These are phyloP conservation scores for Punctoribates punctum DNA, from an alignment of 2,888 invertebrate species.

Conservation along the genomic window DNA sequence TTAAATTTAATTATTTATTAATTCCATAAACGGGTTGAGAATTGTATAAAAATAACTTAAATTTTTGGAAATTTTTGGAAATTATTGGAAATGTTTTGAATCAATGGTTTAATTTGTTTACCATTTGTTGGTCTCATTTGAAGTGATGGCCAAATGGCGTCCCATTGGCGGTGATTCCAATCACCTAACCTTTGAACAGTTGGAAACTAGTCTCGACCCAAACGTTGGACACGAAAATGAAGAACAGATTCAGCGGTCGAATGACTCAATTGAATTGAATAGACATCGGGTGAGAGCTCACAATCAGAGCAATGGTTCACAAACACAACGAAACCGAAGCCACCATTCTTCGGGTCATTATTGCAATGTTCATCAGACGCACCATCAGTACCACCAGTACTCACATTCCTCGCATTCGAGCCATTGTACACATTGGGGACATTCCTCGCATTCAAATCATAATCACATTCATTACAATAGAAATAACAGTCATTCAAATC, in stretches of 20 bases:
- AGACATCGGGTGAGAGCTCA: background rate
- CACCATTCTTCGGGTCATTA: constrained; percentile 9
- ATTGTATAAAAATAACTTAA: too few relatives aligned
- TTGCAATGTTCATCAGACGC: constrained; percentile 1
- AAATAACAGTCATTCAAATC: constrained; percentile 21
- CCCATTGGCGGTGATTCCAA: background rate
- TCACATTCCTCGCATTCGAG: background rate
- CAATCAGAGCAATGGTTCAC: background rate
- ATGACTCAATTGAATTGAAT: background rate
- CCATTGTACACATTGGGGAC: background rate
- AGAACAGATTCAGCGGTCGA: background rate
- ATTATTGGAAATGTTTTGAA: too few relatives aligned
- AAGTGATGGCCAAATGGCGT: constrained; percentile 27
- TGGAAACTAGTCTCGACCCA: background rate
- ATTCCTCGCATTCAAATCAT: constrained; percentile 6
- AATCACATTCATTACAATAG: background rate
- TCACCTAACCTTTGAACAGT: constrained; percentile 28
- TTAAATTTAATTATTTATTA: too few relatives aligned
- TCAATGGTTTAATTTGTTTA: too few relatives aligned
- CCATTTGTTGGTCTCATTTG: background rate
- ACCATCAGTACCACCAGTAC: constrained; percentile 5
- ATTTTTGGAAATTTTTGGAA: too few relatives aligned
- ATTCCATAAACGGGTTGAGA: too few relatives aligned
- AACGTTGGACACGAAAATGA: constrained; percentile 24
- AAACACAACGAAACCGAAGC: constrained; percentile 8